Evolutionary conservation across 2,888 invertebrate genomes (phyloP).

Genomic region (Trichogramma evanescens): DNA sequence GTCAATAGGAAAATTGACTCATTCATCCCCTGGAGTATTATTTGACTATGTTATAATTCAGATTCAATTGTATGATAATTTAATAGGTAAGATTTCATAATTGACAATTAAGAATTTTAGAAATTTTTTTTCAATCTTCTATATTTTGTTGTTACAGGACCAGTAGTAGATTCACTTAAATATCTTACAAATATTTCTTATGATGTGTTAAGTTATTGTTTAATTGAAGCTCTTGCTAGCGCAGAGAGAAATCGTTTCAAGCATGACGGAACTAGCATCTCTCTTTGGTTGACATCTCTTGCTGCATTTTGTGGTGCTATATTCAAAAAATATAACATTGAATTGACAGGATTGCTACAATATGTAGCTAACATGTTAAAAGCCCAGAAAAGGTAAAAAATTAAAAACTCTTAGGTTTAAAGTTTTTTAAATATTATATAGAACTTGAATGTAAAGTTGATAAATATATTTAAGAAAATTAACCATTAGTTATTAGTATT

Average conservation of each 20-base stretch:
- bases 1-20: conserved; percentile 92
- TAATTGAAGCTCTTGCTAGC: conserved; percentile 84
- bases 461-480: background rate
- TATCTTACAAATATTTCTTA: conserved; percentile 91
- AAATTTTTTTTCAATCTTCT: background rate
- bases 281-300: conserved; percentile 88
- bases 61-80: conserved; percentile 89
- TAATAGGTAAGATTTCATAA: conserved; percentile 56
- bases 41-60: conserved; percentile 89
- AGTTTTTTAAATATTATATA: background rate
- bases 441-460: background rate
- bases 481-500: too few species aligned
- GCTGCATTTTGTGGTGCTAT: conserved; percentile 94
- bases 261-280: conserved; percentile 84
- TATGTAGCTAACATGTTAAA: conserved; percentile 97
- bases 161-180: conserved; percentile 96
- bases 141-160: conserved; percentile 44
- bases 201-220: conserved; percentile 91
- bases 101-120: conserved; percentile 1
- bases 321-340: conserved; percentile 95
- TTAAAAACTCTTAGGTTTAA: background rate
- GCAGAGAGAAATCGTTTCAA: conserved; percentile 73
- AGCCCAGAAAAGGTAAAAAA: conserved; percentile 77
- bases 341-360: conserved; percentile 89
- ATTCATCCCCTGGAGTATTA: conserved; percentile 89